A percentile compares a stretch with the other conserved stretches of the same genome.
phyloP scores from a whole-genome alignment of 2,888 invertebrate species.

The Diachrysia chrysitis region DNA sequence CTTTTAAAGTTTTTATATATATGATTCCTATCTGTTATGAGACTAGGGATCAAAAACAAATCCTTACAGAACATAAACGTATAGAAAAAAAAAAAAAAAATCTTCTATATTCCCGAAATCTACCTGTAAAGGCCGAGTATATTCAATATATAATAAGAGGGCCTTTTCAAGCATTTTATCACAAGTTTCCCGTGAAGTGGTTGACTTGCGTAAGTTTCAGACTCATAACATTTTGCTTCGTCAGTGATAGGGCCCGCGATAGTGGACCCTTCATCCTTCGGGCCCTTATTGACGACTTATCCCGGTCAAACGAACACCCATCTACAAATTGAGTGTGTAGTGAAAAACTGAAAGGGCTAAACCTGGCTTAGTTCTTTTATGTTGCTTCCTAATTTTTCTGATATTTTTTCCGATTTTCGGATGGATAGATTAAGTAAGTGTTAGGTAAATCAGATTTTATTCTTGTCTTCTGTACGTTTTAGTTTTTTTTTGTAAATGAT shows the following conservation, averaged over 20 bases:
- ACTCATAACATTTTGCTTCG: constrained; percentile 38
- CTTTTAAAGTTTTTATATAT: no score
- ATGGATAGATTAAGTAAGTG: no score
- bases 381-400: not conserved
- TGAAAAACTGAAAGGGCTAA: constrained; percentile 34
- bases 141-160: constrained; percentile 14
- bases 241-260: constrained; percentile 43
- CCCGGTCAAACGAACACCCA: constrained; percentile 46
- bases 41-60: not conserved
- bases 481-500: not conserved
- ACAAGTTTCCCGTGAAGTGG: constrained; percentile 38
- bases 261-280: constrained; percentile 37
- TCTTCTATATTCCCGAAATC: not conserved
- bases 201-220: constrained; percentile 22
- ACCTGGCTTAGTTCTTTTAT: constrained; percentile 8
- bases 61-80: not conserved
- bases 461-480: no score
- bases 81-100: not conserved
- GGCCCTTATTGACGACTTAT: constrained; percentile 41
- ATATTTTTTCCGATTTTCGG: not conserved
- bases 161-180: constrained; percentile 30
- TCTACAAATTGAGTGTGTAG: constrained; percentile 49
- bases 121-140: constrained; percentile 2
- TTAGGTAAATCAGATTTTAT: no score
- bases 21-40: not conserved